These are phyloP conservation scores for Caenorhabditis sp. DNA, from an alignment of 2,888 invertebrate genomes.

Conservation along the genomic window DNA sequence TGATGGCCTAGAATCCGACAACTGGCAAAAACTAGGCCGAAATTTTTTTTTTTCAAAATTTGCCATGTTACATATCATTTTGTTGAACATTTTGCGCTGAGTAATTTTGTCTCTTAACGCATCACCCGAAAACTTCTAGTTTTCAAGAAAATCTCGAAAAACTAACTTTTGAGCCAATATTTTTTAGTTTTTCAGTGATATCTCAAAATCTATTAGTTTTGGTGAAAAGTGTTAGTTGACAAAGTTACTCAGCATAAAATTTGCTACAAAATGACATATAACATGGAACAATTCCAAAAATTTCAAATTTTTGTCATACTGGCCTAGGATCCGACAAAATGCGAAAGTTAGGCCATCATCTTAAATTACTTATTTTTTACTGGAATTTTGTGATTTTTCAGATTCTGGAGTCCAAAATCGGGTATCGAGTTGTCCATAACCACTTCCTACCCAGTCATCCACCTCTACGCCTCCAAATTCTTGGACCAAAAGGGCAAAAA, in stretches of 20 bases:
- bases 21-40: not conserved
- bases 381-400: not conserved
- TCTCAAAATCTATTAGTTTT: not conserved
- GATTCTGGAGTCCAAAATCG: not conserved
- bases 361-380: not conserved
- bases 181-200: too few species aligned
- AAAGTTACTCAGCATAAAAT: not conserved
- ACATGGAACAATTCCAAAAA: not conserved
- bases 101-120: too few species aligned
- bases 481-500: conserved; percentile 55
- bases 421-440: conserved; percentile 54
- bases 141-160: too few species aligned
- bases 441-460: conserved; percentile 73
- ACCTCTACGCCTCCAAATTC: conserved; percentile 67
- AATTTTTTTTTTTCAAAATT: not conserved
- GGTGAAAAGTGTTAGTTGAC: too few species aligned
- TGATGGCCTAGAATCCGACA: conserved; percentile 6
- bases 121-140: too few species aligned
- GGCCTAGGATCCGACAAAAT: not conserved
- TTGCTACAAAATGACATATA: not conserved
- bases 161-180: too few species aligned
- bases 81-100: too few species aligned
- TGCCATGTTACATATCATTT: too few species aligned
- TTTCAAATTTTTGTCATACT: not conserved
- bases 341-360: not conserved